Percentiles rank a stretch among this genome's conserved stretches.
These are phyloP conservation scores for Chiroxiphia lanceolata DNA, from an alignment of 2,797 vertebrate genomes.

Conservation along the genomic window DNA sequence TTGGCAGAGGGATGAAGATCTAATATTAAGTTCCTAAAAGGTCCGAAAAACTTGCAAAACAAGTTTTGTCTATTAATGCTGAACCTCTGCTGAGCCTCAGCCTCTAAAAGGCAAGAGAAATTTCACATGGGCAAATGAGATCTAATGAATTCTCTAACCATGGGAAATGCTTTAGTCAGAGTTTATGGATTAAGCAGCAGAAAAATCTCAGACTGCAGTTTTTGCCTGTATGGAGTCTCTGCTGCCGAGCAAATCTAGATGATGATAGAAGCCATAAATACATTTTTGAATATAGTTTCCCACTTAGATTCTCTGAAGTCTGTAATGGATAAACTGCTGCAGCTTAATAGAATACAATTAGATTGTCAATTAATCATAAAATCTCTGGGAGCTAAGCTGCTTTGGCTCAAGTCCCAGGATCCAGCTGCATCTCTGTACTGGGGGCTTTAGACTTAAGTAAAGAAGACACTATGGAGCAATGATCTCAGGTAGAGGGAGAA, in stretches of 20 bases:
- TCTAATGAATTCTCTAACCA: neutral
- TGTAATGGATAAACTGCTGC: neutral
- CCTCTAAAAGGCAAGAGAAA: neutral
- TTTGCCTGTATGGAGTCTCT: neutral
- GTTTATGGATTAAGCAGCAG: neutral
- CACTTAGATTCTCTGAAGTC: neutral
- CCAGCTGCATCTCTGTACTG: neutral
- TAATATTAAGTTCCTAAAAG: conserved; percentile 1
- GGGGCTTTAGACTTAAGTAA: neutral
- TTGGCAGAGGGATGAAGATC: neutral
- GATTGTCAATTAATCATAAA: neutral
- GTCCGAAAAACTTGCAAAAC: neutral
- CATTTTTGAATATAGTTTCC: neutral
- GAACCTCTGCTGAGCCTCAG: neutral
- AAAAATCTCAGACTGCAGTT: neutral
- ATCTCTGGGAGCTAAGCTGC: neutral
- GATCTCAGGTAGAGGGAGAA: neutral
- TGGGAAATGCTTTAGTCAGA: conserved; percentile 47
- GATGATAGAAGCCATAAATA: neutral
- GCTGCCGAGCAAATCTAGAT: neutral
- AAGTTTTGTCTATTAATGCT: neutral
- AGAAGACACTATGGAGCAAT: neutral
- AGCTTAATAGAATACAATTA: neutral
- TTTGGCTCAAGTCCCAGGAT: neutral
- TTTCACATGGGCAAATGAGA: neutral